Evolutionary conservation across 1,140 invertebrate genomes (phyloP), one percentile per base, ranked within the genome.

Genomic region (Drosophila melanica): DNA sequence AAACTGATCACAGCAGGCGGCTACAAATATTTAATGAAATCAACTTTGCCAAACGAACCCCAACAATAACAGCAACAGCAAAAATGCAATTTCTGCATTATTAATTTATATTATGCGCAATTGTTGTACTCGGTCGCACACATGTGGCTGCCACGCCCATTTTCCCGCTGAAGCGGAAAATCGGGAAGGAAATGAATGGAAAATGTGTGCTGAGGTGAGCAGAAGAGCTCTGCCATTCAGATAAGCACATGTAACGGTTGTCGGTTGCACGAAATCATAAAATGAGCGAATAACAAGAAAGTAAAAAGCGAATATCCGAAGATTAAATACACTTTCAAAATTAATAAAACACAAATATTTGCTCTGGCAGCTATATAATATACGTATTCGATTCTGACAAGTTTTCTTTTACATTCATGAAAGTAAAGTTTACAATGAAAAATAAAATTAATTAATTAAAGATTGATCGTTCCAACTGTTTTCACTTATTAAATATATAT

Each of bases 31-130:
- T 89, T 89, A 89, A 89, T 90, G 84, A 89, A 89, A 89, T 89
- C 85, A 84, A 65, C 64, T 53, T 50, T 58, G 79, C 58, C 54
- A 10, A 35, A 41, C 53, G 53, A 45, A 7, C 74, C 67, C 68
- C 59, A 82, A 4, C 14, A 58, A 10, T 10, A 53, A 12, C 75
- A 67, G 69, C 60, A 77, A 11, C 27, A 73, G 12, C 16, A 33
- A 75, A 89, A 82, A 77, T 89, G 80, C 84, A 89, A 89, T 89
- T 89, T 85, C 80, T 89, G 84, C 84, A 89, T 89, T 89, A 89
- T 89, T 89, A 89, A 89, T 87, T 87, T 87, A 89, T 89, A 89
- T 89, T 89, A 90, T 90, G 77, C 84, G 80, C 85, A 90, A 90
- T 89, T 89, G 85, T 72, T 80, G 79, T 66, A 53, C 60, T 58